These are phyloP conservation scores for Molanna angustata DNA, from an alignment of 2,888 invertebrate genomes.

Conservation along the genomic window DNA sequence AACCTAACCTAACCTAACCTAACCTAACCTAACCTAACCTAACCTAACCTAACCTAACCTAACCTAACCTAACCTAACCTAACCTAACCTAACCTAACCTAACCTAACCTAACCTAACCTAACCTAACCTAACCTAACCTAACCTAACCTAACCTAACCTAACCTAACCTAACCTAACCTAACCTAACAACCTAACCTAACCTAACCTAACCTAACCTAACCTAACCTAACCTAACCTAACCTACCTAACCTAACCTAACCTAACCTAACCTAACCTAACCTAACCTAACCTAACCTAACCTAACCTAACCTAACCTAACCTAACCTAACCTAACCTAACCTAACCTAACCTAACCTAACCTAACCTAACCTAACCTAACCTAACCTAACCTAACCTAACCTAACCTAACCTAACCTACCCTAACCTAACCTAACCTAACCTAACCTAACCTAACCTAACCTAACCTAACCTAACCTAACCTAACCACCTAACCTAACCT, in stretches of 20 bases:
- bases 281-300: background rate
- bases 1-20: background rate
- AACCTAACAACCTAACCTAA: constrained; percentile 11
- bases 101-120: constrained; percentile 11
- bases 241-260: constrained; percentile 1
- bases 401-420: background rate
- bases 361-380: background rate
- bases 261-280: background rate
- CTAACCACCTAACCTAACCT: background rate
- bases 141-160: constrained; percentile 11
- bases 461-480: background rate
- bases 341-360: background rate
- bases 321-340: background rate
- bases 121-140: constrained; percentile 11
- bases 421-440: background rate
- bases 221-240: constrained; percentile 11
- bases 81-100: constrained; percentile 9
- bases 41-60: background rate
- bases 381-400: constrained; percentile 11
- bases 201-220: constrained; percentile 10
- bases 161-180: constrained; percentile 11
- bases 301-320: background rate
- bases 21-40: background rate
- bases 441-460: too few species aligned
- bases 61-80: constrained; percentile 4